Percentiles rank a stretch among this genome's conserved stretches.
These are phyloP conservation scores for Patella pellucida DNA, from an alignment of 2,888 invertebrate genomes.

Conservation along the genomic window DNA sequence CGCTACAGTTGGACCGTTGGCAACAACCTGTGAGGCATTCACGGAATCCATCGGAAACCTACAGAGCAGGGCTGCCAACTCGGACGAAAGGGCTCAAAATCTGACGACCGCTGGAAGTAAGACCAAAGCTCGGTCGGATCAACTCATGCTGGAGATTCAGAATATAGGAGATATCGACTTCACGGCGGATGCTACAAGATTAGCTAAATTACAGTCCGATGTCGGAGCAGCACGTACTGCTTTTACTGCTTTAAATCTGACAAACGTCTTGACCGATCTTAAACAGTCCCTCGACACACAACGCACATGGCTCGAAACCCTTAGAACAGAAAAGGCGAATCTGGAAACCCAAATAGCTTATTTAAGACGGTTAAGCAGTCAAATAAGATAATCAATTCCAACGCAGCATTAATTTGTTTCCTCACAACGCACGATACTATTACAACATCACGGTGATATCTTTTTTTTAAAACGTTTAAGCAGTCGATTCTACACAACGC, in stretches of 20 bases:
- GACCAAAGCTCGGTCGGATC: slow-evolving; percentile 2
- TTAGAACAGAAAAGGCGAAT: slow-evolving; percentile 4
- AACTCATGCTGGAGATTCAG: background rate
- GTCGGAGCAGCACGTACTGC: background rate
- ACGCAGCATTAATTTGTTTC: too few species aligned
- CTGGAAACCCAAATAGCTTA: slow-evolving; percentile 2
- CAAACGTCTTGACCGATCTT: background rate
- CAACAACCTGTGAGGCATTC: background rate
- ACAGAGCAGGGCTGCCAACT: background rate
- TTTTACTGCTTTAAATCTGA: background rate
- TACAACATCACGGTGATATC: too few species aligned
- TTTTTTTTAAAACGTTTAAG: too few species aligned
- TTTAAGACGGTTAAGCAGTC: background rate
- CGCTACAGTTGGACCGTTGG: slow-evolving; percentile 13
- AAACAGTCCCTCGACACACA: slow-evolving; percentile 1
- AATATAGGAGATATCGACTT: slow-evolving; percentile 20
- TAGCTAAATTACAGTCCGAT: slow-evolving; percentile 5
- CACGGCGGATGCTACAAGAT: slow-evolving; percentile 1
- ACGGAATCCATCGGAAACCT: background rate
- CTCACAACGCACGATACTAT: too few species aligned
- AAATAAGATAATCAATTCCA: background rate
- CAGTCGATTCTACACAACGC: too few species aligned
- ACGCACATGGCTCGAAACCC: background rate
- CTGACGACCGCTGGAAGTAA: background rate
- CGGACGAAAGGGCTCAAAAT: background rate